Evolutionary conservation across 2,888 invertebrate species (phyloP).

Genomic region (Spodoptera littoralis): DNA sequence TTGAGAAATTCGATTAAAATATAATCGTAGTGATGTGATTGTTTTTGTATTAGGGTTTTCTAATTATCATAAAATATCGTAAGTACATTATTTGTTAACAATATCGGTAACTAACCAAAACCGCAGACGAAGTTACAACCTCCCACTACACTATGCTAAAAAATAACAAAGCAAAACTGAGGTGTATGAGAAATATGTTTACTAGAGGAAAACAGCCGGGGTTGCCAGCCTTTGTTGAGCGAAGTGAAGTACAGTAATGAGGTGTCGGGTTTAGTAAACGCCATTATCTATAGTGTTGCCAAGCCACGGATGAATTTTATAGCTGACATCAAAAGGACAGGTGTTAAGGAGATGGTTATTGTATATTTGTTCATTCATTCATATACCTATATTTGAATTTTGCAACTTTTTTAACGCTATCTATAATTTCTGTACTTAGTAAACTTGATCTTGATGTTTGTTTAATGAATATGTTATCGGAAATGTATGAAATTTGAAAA

Average conservation of each 20-base stretch:
- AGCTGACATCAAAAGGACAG: conserved; percentile 16
- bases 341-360: conserved; percentile 6
- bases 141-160: not conserved
- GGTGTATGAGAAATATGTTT: conserved; percentile 22
- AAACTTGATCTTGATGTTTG: no score
- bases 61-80: not conserved
- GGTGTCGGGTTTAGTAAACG: conserved; percentile 52
- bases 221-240: conserved; percentile 36
- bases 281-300: conserved; percentile 21
- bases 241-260: conserved; percentile 45
- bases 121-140: not conserved
- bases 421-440: no score
- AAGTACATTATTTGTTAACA: not conserved
- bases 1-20: no score
- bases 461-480: no score
- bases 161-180: conserved; percentile 17
- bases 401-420: not conserved
- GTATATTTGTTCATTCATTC: not conserved
- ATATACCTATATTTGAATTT: no score
- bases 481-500: no score
- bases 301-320: conserved; percentile 37
- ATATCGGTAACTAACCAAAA: not conserved
- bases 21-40: no score
- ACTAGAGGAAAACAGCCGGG: conserved; percentile 21
- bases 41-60: no score